These are phyloP conservation scores for Zelleria hepariella DNA, from an alignment of 2,888 invertebrate genomes.

Conservation along the genomic window DNA sequence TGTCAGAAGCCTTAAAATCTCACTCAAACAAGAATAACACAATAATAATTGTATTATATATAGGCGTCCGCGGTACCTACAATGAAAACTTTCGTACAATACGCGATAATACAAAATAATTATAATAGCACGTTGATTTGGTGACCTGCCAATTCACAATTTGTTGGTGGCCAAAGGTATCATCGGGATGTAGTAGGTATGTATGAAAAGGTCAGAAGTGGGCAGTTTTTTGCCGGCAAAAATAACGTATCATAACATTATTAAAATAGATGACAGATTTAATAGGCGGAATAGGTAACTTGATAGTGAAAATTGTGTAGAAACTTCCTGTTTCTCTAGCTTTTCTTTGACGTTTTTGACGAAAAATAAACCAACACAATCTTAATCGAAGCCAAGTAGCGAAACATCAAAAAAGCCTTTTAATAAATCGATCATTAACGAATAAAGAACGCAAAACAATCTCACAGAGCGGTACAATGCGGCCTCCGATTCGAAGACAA, in stretches of 20 bases:
- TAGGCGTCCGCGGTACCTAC: neutral
- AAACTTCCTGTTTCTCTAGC: no score
- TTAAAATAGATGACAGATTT: no score
- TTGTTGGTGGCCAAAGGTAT: neutral
- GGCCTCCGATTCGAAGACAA: neutral
- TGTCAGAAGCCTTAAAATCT: slow-evolving; percentile 43
- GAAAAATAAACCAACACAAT: no score
- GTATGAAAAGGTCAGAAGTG: no score
- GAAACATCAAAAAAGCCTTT: neutral
- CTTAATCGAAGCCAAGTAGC: slow-evolving; percentile 1
- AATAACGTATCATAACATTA: no score
- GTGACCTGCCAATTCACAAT: no score
- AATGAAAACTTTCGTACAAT: slow-evolving; percentile 59
- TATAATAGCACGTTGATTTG: neutral
- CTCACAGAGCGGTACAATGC: neutral
- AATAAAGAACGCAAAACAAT: slow-evolving; percentile 1
- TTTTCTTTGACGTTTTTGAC: no score
- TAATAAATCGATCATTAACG: neutral
- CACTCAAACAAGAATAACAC: slow-evolving; percentile 55
- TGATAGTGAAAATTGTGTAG: no score
- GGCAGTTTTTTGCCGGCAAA: no score
- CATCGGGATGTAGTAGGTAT: no score
- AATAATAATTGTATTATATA: slow-evolving; percentile 28
- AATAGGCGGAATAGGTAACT: no score
- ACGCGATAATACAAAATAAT: slow-evolving; percentile 59